Evolutionary conservation across 2,888 invertebrate genomes (phyloP), one percentile per base, ranked within the genome.

Genomic region (Aphidius colemani): DNA sequence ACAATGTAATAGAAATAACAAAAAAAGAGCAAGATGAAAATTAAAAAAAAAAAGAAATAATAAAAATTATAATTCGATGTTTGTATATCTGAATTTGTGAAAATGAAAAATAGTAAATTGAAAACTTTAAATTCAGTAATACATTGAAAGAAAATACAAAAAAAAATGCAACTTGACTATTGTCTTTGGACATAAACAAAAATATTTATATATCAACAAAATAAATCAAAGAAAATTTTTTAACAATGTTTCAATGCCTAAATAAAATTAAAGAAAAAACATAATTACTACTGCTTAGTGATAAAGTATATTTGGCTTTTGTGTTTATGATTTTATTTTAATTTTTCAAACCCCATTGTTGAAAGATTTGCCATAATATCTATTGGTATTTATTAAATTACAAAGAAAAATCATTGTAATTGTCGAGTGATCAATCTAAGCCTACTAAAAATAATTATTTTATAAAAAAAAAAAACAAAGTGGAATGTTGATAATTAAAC

Each of bases 1-100:
- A 76, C 72, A 72, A 75, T 74, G 70, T 74, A 73, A 71, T 71
- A 72, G 69, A 68, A 71, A 70, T 63, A 66, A 66, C 64, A 65
- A 70, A 69, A 62, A 30, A 55, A 30, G 30, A 30, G 30, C 30
- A 30, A 30, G 30, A 30, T 30, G 5, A 30, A 30, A 30, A 30
- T 30, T 30, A 4, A 50, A 55, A 57, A 58, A 55, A 61, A 51
- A 58, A 55, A 61, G 49, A 58, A 63, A 63, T 39, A 44, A 59
- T 41, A 49, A 51, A 49, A 59, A 66, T 61, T 64, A 67, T 64
- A 61, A 65, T 55, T 61, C 48, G 51, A 60, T 57, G 61, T 60
- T 64, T 43, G 55, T 41, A 30, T 30, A 5, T 30, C 30, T 30
- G 30, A 30, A 30, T 30, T 30, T 30, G 30, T 30, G 30, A 30